A percentile compares a stretch with the other conserved stretches of the same genome.
Evolutionary conservation across 2,888 invertebrate species (phyloP).

Genomic region (Diaperis boleti): DNA sequence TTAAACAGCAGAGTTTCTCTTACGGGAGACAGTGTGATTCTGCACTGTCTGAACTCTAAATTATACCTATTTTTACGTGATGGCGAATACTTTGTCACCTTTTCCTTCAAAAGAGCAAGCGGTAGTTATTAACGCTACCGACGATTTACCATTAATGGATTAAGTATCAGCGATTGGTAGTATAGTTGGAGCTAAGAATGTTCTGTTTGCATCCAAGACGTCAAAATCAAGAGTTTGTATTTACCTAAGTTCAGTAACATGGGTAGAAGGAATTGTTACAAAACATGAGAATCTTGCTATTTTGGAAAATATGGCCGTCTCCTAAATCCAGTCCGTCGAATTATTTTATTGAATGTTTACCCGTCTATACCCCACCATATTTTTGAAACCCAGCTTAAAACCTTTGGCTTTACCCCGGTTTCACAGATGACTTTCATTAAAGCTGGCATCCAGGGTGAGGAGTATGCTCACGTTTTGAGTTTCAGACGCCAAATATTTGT

Average conservation of each 20-base stretch:
- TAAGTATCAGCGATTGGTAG: background rate
- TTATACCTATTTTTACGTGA: no score
- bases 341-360: background rate
- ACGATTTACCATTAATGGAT: background rate
- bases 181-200: background rate
- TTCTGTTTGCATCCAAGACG: constrained; percentile 1
- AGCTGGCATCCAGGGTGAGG: background rate
- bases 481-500: background rate
- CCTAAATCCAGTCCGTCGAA: background rate
- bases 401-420: background rate
- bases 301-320: background rate
- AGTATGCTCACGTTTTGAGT: background rate
- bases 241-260: background rate
- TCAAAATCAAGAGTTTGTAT: background rate
- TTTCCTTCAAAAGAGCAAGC: no score
- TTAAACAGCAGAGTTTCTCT: no score
- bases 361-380: background rate
- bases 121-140: background rate
- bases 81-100: no score
- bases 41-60: no score
- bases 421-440: background rate
- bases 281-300: background rate
- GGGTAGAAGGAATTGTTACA: background rate
- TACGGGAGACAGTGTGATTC: no score
- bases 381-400: background rate